These are phyloP conservation scores for Typhlomys cinereus DNA, from an alignment of 2,113 vertebrate species.

Conservation along the genomic window DNA sequence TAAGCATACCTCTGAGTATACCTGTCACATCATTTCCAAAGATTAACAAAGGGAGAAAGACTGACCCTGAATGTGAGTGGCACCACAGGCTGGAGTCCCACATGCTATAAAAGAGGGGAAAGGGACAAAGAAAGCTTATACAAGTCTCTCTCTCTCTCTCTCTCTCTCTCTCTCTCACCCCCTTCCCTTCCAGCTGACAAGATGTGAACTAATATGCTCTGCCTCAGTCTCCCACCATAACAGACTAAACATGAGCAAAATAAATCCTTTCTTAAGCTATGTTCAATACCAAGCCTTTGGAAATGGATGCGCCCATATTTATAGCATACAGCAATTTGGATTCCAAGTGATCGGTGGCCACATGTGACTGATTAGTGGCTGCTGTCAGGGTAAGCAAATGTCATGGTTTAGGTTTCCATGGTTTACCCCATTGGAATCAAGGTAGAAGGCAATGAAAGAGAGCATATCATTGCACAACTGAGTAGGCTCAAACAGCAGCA, in stretches of 20 bases:
- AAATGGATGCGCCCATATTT: neutral
- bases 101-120: neutral
- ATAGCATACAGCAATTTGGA: neutral
- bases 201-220: neutral
- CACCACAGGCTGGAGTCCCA: neutral
- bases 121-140: neutral
- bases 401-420: neutral
- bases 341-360: neutral
- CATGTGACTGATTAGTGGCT: neutral
- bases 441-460: neutral
- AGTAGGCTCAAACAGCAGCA: neutral
- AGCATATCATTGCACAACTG: neutral
- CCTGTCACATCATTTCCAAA: neutral
- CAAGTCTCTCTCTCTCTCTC: neutral
- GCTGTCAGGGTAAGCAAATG: neutral
- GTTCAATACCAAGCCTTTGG: neutral
- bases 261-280: neutral
- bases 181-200: neutral
- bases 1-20: neutral
- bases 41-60: neutral
- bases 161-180: neutral
- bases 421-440: neutral
- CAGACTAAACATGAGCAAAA: neutral
- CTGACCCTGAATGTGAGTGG: neutral
- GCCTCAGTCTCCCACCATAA: neutral